Conservation (phyloP, 2,113 vertebrate genomes). For the Clinocottus analis region DNA sequence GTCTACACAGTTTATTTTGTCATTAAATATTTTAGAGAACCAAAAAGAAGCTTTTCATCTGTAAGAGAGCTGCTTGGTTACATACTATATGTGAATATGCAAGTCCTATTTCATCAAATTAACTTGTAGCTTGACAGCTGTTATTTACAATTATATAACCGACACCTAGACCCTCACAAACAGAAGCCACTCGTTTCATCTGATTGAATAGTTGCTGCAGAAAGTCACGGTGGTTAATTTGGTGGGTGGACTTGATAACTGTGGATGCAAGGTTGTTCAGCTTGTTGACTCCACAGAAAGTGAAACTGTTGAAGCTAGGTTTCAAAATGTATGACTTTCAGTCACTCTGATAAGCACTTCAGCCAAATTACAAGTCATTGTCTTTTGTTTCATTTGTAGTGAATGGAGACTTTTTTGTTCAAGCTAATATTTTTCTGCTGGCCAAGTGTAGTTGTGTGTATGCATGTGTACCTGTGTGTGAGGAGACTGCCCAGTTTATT, state of each 20-base stretch:
- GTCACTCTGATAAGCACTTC: neutral
- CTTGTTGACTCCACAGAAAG: neutral
- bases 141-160: neutral
- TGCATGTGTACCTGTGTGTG: neutral
- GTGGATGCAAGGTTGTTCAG: neutral
- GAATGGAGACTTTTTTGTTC: neutral
- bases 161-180: neutral
- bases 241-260: no score
- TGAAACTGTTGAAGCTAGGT: neutral
- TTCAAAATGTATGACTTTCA: neutral
- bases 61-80: neutral
- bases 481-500: neutral
- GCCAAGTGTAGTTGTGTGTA: neutral
- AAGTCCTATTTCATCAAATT: neutral
- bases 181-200: no score
- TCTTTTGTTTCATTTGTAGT: neutral
- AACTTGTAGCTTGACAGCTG: neutral
- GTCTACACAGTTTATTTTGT: neutral
- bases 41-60: neutral
- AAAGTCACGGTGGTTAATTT: no score
- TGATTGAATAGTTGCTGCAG: no score
- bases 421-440: neutral
- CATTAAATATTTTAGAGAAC: neutral
- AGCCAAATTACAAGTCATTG: neutral
- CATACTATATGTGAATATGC: neutral